Evolutionary conservation across 2,797 vertebrate species (phyloP).

Genomic region (Tolypeutes matacus): DNA sequence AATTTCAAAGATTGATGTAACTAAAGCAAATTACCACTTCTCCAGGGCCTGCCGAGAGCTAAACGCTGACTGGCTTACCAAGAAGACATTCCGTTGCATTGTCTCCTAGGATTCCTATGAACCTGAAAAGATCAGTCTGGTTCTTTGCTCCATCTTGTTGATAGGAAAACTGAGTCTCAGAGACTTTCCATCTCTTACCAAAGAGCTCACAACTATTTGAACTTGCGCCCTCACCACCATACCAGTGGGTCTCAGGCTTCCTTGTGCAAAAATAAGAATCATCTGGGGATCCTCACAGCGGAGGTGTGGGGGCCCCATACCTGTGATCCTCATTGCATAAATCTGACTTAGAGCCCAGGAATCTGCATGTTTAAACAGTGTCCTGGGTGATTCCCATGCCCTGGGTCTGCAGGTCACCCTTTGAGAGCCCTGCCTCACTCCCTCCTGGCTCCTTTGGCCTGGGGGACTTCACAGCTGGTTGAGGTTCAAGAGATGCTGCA

Average conservation of each 20-base stretch:
- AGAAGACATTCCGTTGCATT: constrained; percentile 29
- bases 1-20: constrained; percentile 56
- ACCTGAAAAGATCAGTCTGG: constrained; percentile 13
- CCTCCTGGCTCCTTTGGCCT: not conserved
- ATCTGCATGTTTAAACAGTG: not conserved
- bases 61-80: not conserved
- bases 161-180: constrained; percentile 8
- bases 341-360: not conserved
- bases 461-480: constrained; percentile 38
- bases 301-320: not conserved
- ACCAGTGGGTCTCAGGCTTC: not conserved
- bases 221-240: not conserved
- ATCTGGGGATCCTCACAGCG: not conserved
- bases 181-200: constrained; percentile 6
- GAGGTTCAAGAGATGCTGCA: constrained; percentile 59
- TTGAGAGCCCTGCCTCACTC: not conserved
- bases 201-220: not conserved
- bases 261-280: constrained; percentile 7
- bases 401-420: not conserved
- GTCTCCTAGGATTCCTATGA: not conserved
- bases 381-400: not conserved
- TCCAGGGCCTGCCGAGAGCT: constrained; percentile 20
- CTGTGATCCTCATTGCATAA: not conserved
- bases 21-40: constrained; percentile 38
- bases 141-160: not conserved